Evolutionary conservation across 1,140 invertebrate genomes (phyloP), one percentile per base, ranked within the genome.

Genomic region (Hylaeus anthracinus): DNA sequence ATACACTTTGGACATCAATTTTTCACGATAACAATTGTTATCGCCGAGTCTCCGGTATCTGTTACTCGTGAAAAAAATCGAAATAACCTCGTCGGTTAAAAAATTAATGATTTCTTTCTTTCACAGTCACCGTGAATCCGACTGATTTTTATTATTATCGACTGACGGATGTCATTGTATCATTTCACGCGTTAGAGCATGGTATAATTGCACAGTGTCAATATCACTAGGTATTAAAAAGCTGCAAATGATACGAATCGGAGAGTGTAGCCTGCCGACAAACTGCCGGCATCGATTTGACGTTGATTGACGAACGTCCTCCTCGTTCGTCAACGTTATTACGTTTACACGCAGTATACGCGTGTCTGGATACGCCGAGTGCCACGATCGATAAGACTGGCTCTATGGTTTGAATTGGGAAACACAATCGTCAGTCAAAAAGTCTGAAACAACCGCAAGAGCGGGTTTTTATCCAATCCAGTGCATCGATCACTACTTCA

Each of bases 271-370:
- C 60, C 26, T 14, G 80, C 43, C 74, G 80, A 81, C 80, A 81
- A 81, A 81, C 80, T 77, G 66, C 66, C 80, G 60, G 65, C 74
- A 65, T 81, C 51, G 74, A 72, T 81, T 81, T 81, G 80, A 81
- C 80, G 67, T 43, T 81, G 80, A 81, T 81, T 78, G 80, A 81
- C 74, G 80, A 53, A 81, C 53, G 80, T 78, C 74, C 66, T 4
- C 60, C 66, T 78, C 66, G 64, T 74, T 75, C 79, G 74, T 64
- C 80, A 65, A 78, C 80, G 80, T 81, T 78, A 78, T 81, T 78
- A 81, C 80, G 80, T 81, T 81, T 81, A 81, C 80, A 78, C 58
- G 60, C 15, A 61, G 53, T 72, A 12, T 64, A 81, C 75, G 80
- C 67, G 60, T 81, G 66, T 64, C 73, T 63, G 41, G 53, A 64